Percentiles rank a stretch among this genome's conserved stretches.
phyloP scores from a whole-genome alignment of 2,888 invertebrate genomes.

The Papilio demoleus region DNA sequence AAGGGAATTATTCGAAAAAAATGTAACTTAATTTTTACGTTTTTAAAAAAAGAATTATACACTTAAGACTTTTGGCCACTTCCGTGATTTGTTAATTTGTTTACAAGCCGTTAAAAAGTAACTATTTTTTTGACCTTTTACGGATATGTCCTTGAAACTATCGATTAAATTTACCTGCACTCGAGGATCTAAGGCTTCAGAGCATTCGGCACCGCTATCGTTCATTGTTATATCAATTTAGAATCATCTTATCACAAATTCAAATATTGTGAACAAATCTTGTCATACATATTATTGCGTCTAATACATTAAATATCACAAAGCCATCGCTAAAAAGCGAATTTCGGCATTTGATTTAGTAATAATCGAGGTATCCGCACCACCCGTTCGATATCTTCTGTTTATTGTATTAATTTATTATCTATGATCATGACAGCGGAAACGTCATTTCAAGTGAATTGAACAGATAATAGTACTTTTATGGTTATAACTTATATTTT shows the following conservation, averaged over 20 bases:
- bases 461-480: slow-evolving; percentile 2
- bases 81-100: neutral
- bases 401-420: slow-evolving; percentile 27
- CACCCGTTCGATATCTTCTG: slow-evolving; percentile 37
- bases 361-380: slow-evolving; percentile 33
- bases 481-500: neutral
- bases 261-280: slow-evolving; percentile 50
- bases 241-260: slow-evolving; percentile 63
- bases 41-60: neutral
- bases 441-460: slow-evolving; percentile 16
- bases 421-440: slow-evolving; percentile 18
- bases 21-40: neutral
- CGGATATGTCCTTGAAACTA: slow-evolving; percentile 49
- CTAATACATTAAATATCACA: slow-evolving; percentile 38
- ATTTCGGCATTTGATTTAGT: slow-evolving; percentile 45
- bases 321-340: slow-evolving; percentile 49
- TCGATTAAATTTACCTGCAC: slow-evolving; percentile 87
- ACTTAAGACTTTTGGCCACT: neutral
- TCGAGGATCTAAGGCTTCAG: slow-evolving; percentile 91
- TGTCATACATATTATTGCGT: slow-evolving; percentile 43
- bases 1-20: too few species aligned
- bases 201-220: slow-evolving; percentile 83
- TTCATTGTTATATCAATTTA: slow-evolving; percentile 79
- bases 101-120: slow-evolving; percentile 25
- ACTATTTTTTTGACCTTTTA: slow-evolving; percentile 47